phyloP scores from a whole-genome alignment of 2,888 invertebrate species.

The Drosophila parthenogenetica region DNA sequence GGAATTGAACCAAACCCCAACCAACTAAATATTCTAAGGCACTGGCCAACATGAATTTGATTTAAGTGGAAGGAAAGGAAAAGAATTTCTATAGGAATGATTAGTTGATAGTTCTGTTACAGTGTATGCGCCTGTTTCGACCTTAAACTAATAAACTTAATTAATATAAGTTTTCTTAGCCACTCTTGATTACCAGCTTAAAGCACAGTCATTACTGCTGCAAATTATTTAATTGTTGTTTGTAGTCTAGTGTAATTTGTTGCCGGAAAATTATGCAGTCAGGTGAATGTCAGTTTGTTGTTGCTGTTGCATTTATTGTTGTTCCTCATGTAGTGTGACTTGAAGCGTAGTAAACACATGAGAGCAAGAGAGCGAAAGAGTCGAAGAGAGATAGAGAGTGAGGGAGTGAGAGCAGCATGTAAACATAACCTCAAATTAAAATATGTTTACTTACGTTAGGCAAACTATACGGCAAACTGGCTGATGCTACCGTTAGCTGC shows the following conservation, averaged over 20 bases:
- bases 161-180: too few species aligned
- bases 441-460: constrained; percentile 69
- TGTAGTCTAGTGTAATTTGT: constrained; percentile 39
- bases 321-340: constrained; percentile 55
- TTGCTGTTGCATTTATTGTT: constrained; percentile 43
- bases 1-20: constrained; percentile 7
- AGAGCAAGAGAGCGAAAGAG: constrained; percentile 1
- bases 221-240: constrained; percentile 1
- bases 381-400: not conserved
- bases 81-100: too few species aligned
- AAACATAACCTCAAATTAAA: constrained; percentile 80
- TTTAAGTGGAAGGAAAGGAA: too few species aligned
- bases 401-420: constrained; percentile 38
- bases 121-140: too few species aligned
- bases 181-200: not conserved
- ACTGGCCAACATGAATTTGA: constrained; percentile 15
- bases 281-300: constrained; percentile 29
- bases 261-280: constrained; percentile 35
- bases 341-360: constrained; percentile 55
- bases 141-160: too few species aligned
- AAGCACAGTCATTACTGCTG: too few species aligned
- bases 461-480: constrained; percentile 58
- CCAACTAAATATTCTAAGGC: constrained; percentile 19
- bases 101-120: too few species aligned
- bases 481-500: constrained; percentile 46